phyloP scores from a whole-genome alignment of 2,888 invertebrate genomes.

The Heliothis peltigera region DNA sequence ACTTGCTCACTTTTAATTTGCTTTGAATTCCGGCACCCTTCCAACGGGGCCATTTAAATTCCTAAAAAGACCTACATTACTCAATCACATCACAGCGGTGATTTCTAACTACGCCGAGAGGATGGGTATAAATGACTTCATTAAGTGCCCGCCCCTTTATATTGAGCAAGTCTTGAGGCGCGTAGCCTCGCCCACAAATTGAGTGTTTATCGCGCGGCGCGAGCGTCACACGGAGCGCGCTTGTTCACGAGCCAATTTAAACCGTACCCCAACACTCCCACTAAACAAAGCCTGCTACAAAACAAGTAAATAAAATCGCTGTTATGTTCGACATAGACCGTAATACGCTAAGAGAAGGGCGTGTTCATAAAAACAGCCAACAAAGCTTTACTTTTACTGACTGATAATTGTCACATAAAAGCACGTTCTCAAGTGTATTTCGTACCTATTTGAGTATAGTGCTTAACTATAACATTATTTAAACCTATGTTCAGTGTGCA shows the following conservation, averaged over 20 bases:
- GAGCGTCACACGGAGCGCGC: conserved; percentile 72
- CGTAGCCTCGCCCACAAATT: conserved; percentile 77
- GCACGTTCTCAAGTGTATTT: neutral
- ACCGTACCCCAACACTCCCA: conserved; percentile 70
- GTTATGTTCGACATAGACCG: conserved; percentile 59
- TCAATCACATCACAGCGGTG: conserved; percentile 72
- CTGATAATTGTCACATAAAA: conserved; percentile 49
- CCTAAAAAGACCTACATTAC: conserved; percentile 72
- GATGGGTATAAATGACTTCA: conserved; percentile 78
- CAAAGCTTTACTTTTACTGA: conserved; percentile 56
- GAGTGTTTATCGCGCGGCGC: conserved; percentile 78
- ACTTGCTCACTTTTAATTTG: conserved; percentile 64
- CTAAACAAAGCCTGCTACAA: conserved; percentile 75
- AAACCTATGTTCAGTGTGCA: neutral
- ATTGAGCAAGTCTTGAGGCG: conserved; percentile 71
- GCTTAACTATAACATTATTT: neutral
- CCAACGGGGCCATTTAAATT: conserved; percentile 50
- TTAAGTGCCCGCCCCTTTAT: conserved; percentile 75
- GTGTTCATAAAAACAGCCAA: conserved; percentile 67
- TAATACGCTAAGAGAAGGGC: conserved; percentile 65
- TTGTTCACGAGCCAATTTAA: conserved; percentile 81
- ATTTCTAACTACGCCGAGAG: conserved; percentile 64
- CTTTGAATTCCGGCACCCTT: conserved; percentile 58
- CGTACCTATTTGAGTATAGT: neutral
- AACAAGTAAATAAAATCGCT: conserved; percentile 80